These are phyloP conservation scores for Gambusia yucatana DNA, from an alignment of 2,797 vertebrate genomes.

Conservation along the genomic window DNA sequence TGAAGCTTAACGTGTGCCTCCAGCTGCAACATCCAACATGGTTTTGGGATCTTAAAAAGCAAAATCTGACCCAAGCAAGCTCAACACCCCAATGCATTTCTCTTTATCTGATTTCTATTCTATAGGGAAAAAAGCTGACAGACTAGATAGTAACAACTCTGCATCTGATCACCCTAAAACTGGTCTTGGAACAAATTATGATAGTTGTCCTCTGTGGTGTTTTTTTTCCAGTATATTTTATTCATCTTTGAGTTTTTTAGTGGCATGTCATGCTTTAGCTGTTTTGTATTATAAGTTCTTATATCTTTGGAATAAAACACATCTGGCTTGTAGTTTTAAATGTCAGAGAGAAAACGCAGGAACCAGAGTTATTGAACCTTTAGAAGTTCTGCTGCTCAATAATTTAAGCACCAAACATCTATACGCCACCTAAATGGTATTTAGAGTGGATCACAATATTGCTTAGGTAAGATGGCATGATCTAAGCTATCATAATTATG, in stretches of 20 bases:
- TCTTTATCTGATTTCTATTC: not conserved
- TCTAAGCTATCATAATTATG: conserved; percentile 46
- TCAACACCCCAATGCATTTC: not conserved
- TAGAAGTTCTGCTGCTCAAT: conserved; percentile 24
- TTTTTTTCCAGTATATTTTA: not conserved
- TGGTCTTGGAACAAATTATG: not conserved
- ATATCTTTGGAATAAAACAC: not conserved
- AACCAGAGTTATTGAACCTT: not conserved
- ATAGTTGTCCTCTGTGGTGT: not conserved
- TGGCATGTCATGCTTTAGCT: not conserved
- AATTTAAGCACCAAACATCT: conserved; percentile 25
- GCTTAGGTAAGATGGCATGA: conserved; percentile 34
- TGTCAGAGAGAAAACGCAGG: conserved; percentile 12
- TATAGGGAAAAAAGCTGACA: not conserved
- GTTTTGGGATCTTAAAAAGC: not conserved
- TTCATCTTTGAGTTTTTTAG: not conserved
- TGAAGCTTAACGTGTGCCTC: not conserved
- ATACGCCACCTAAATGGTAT: conserved; percentile 27
- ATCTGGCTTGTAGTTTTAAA: not conserved
- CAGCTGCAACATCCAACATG: not conserved
- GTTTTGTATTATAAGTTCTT: not conserved
- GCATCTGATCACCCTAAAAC: not conserved
- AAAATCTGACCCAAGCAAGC: not conserved
- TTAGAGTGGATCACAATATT: conserved; percentile 37
- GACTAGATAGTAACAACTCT: not conserved